These are phyloP conservation scores for Himalopsyche tibetana DNA, from an alignment of 2,888 invertebrate genomes.

Conservation along the genomic window DNA sequence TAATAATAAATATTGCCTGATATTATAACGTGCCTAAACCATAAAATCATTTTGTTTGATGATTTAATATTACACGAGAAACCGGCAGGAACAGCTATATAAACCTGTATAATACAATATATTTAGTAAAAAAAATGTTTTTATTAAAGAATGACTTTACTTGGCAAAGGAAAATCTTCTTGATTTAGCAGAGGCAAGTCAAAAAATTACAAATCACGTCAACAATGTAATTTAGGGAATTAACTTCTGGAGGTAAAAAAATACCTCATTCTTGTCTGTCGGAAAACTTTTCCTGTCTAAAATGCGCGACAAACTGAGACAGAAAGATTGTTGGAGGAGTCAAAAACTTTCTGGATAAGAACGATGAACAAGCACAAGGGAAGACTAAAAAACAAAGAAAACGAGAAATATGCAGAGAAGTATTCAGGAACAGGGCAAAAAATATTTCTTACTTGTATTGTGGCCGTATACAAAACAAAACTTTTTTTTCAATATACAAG, in stretches of 20 bases:
- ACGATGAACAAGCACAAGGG: background rate
- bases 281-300: conserved; percentile 15
- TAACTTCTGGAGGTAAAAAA: conserved; percentile 14
- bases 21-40: too few species aligned
- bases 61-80: too few species aligned
- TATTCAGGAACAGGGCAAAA: background rate
- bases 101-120: too few species aligned
- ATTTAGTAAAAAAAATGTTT: too few species aligned
- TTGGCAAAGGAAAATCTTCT: background rate
- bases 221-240: conserved; percentile 19
- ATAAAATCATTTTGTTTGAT: too few species aligned
- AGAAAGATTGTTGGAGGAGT: conserved; percentile 9
- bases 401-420: background rate
- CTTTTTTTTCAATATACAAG: too few species aligned
- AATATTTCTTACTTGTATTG: background rate
- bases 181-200: background rate
- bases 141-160: too few species aligned
- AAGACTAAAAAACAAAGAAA: conserved; percentile 1
- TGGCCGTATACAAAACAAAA: too few species aligned
- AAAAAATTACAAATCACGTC: conserved; percentile 26
- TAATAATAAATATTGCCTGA: too few species aligned
- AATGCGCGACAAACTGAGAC: background rate
- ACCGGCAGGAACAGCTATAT: too few species aligned
- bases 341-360: conserved; percentile 10
- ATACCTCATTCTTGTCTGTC: conserved; percentile 14